phyloP scores from a whole-genome alignment of 37 sponge, comb jelly and placozoan genomes.

The Amphimedon queenslandica region DNA sequence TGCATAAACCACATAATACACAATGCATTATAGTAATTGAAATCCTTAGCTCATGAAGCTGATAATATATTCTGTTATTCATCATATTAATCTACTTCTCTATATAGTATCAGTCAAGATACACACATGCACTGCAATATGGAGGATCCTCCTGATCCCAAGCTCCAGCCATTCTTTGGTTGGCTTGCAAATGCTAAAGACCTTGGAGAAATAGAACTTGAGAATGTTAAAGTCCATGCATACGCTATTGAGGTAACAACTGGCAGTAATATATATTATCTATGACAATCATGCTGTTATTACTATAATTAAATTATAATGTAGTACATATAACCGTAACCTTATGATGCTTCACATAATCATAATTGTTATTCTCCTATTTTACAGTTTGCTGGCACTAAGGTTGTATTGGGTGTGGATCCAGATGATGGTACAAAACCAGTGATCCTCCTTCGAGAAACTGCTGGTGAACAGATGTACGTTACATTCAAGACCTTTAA shows the following conservation, averaged over 20 bases:
- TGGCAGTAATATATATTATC: too few relatives aligned
- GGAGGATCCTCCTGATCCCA: not conserved
- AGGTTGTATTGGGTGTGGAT: not conserved
- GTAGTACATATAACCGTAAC: too few relatives aligned
- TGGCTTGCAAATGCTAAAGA: not conserved
- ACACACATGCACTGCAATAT: not conserved
- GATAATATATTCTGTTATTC: too few relatives aligned
- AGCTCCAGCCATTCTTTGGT: not conserved
- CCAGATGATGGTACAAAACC: not conserved
- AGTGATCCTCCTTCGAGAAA: not conserved
- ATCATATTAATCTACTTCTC: not conserved
- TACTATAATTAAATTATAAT: too few relatives aligned
- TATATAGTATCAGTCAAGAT: not conserved
- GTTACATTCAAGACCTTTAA: not conserved
- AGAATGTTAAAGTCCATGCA: too few relatives aligned
- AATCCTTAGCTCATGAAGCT: too few relatives aligned
- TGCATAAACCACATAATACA: too few relatives aligned
- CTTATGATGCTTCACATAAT: too few relatives aligned
- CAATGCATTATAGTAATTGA: too few relatives aligned
- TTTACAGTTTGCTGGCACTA: not conserved
- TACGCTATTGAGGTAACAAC: too few relatives aligned
- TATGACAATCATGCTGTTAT: not conserved
- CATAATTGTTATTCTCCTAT: not conserved
- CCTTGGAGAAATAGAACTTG: not conserved
- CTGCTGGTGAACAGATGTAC: not conserved